A percentile compares a stretch with the other conserved stretches of the same genome.
Evolutionary conservation across 2,113 vertebrate genomes (phyloP).

Genomic region (Phylloscopus whistleri): DNA sequence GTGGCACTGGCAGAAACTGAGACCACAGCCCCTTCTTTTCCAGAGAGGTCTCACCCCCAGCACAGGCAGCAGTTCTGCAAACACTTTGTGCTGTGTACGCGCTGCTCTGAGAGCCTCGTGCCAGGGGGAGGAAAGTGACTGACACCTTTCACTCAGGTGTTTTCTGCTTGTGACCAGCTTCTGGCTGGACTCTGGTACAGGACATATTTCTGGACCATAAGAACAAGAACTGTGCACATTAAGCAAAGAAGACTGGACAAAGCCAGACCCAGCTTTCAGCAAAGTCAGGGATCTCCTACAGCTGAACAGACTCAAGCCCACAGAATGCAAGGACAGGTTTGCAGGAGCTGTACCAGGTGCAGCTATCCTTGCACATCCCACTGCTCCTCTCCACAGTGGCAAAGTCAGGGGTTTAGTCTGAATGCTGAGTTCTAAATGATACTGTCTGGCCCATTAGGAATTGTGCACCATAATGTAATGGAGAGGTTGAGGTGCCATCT

Average conservation of each 20-base stretch:
- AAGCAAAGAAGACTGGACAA: background rate
- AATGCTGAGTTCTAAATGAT: background rate
- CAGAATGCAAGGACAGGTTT: background rate
- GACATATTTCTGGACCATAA: background rate
- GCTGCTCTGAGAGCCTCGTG: background rate
- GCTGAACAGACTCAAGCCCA: background rate
- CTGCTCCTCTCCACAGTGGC: background rate
- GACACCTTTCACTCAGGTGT: background rate
- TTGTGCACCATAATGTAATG: background rate
- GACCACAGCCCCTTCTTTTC: background rate
- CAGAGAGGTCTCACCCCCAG: background rate
- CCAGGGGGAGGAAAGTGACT: background rate
- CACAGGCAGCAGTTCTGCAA: background rate
- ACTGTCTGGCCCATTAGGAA: background rate
- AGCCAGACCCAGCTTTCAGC: background rate
- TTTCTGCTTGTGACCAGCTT: background rate
- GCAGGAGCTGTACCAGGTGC: background rate
- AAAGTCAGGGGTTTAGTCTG: background rate
- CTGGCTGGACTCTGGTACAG: background rate
- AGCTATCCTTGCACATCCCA: background rate
- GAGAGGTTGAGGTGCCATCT: background rate
- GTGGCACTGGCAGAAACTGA: background rate
- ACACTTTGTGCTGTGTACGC: accelerated
- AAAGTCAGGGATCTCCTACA: background rate
- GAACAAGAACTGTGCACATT: background rate